Conservation (phyloP, 2,888 invertebrate species). For the Mesochorus sp. region DNA sequence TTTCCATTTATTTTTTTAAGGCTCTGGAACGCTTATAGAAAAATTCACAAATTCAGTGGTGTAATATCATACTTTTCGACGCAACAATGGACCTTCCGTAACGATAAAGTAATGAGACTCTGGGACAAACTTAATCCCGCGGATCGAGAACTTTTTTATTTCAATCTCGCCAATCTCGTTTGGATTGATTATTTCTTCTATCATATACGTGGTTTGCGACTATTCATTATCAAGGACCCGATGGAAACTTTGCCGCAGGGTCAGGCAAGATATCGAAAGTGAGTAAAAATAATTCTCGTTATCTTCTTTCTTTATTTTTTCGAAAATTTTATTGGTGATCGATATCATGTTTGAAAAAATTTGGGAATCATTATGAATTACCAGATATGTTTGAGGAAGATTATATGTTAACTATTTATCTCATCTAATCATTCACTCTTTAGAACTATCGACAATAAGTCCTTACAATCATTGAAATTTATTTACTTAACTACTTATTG, state of each 20-base stretch:
- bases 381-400: too few relatives aligned
- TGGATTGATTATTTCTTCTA: conserved; percentile 88
- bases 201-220: conserved; percentile 88
- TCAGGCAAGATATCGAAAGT: conserved; percentile 80
- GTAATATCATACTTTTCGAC: conserved; percentile 90
- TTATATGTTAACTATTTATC: not conserved
- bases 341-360: too few relatives aligned
- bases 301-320: conserved; percentile 3
- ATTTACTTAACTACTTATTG: too few relatives aligned
- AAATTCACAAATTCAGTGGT: conserved; percentile 88
- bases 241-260: conserved; percentile 87
- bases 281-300: conserved; percentile 38
- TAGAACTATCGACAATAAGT: too few relatives aligned
- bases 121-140: conserved; percentile 84
- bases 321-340: too few relatives aligned
- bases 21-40: conserved; percentile 87
- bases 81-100: conserved; percentile 89
- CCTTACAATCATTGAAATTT: too few relatives aligned
- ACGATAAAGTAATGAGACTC: conserved; percentile 85
- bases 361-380: not conserved
- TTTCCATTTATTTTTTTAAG: conserved; percentile 83
- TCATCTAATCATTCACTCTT: not conserved
- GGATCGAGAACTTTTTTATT: conserved; percentile 87
- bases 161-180: conserved; percentile 87
- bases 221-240: conserved; percentile 90